Base-by-base conservation (phyloP, 2,113 vertebrate species). In the Alligator sinensis region DNA sequence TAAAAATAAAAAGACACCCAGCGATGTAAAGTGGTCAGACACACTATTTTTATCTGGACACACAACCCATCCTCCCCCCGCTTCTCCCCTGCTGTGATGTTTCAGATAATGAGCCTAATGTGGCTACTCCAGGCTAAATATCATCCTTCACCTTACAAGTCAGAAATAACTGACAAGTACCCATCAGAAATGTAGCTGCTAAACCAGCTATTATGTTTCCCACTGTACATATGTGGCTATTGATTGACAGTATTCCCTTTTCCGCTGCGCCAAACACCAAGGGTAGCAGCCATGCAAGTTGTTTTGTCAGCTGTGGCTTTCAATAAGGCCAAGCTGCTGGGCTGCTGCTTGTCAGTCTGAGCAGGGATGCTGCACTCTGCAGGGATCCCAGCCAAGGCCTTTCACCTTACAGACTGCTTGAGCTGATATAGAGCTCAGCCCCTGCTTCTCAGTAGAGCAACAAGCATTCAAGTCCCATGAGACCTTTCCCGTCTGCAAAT, bases 241-340 rank as follows among this genome's bases (percentile, higher is more conserved):
- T 98, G 98, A 98, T 91, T 97, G 98, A 98, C 98, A 97, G 95
- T 0, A 9, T 81, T 84, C 91, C 63, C 86, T 85, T 82, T 91
- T 90, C 81, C 1, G 2, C 70, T 2, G 3, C 76, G 88, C 62
- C 6, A 86, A 94, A 86, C 80, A 93, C 84, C 6, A 12, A 75
- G 92, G 92, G 79, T 1, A 27, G 82, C 87, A 58, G 89, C 91
- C 86, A 14, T 63, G 94, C 88, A 55, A 88, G 78, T 92, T 98
- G 96, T 98, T 98, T 98, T 97, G 95, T 98, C 98, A 98, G 98
- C 98, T 98, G 98, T 4, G 21, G 55, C 82, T 84, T 30, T 90
- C 58, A 47, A 55, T 61, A 22, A 17, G 89, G 58, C 82, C 89
- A 79, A 80, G 63, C 38, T 61, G 60, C 47, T 1, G 4, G 86